These are phyloP conservation scores for Gymnodraco acuticeps DNA, from an alignment of 2,797 vertebrate species.

Conservation along the genomic window DNA sequence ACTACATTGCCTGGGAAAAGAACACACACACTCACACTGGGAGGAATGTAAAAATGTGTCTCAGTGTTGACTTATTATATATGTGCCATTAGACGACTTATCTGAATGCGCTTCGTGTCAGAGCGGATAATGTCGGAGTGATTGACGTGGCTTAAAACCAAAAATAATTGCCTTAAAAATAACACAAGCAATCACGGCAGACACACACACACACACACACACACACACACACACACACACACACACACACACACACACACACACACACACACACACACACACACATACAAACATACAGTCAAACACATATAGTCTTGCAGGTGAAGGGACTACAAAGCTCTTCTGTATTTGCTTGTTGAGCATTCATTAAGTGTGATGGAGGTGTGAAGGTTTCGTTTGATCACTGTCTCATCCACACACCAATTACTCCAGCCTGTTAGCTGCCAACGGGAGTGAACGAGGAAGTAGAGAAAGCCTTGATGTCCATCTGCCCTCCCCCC, in stretches of 20 bases:
- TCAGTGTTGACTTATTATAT: slow-evolving; percentile 61
- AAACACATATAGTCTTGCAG: slow-evolving; percentile 36
- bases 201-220: slow-evolving; percentile 23
- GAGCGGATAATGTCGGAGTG: slow-evolving; percentile 57
- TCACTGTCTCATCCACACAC: slow-evolving; percentile 62
- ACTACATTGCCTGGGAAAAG: slow-evolving; percentile 20
- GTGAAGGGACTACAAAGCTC: slow-evolving; percentile 61
- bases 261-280: slow-evolving; percentile 5
- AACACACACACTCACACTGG: slow-evolving; percentile 19
- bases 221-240: slow-evolving; percentile 8
- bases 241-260: slow-evolving; percentile 22
- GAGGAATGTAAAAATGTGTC: slow-evolving; percentile 49
- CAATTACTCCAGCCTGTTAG: slow-evolving; percentile 68
- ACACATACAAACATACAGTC: slow-evolving; percentile 12
- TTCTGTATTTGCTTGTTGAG: slow-evolving; percentile 60
- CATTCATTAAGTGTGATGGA: slow-evolving; percentile 74
- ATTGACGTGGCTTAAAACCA: slow-evolving; percentile 61
- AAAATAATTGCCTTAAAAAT: slow-evolving; percentile 78
- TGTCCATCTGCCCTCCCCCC: slow-evolving; percentile 41
- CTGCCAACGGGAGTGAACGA: slow-evolving; percentile 51
- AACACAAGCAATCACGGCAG: slow-evolving; percentile 53
- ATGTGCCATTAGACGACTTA: slow-evolving; percentile 64
- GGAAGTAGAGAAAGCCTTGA: slow-evolving; percentile 53
- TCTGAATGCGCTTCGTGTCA: slow-evolving; percentile 61
- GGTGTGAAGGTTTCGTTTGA: slow-evolving; percentile 70